phyloP scores from a whole-genome alignment of 2,113 vertebrate species.

The Rhynchopsitta pachyrhyncha region DNA sequence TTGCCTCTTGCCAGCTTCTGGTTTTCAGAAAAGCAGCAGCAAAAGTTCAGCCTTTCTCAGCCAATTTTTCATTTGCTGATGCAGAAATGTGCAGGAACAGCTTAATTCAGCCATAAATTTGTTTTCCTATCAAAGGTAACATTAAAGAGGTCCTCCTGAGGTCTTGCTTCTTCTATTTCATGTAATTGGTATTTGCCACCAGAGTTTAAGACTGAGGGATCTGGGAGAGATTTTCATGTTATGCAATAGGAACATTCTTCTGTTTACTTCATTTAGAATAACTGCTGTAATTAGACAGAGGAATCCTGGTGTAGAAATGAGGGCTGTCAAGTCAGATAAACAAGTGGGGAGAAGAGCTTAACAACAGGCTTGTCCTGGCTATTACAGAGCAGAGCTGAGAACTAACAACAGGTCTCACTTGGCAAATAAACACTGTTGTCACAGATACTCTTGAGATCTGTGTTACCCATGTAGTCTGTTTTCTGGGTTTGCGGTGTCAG shows the following conservation, averaged over 20 bases:
- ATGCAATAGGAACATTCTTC: conserved; percentile 10
- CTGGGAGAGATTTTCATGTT: background rate
- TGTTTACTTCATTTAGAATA: conserved; percentile 15
- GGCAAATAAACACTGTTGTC: background rate
- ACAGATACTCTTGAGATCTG: background rate
- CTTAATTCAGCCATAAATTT: background rate
- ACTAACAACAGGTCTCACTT: background rate
- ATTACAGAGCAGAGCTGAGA: background rate
- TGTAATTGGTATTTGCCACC: background rate
- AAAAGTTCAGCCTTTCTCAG: background rate
- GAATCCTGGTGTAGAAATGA: conserved; percentile 12
- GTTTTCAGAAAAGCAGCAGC: background rate
- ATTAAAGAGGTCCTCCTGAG: background rate
- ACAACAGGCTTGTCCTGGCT: conserved; percentile 2
- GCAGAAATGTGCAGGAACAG: background rate
- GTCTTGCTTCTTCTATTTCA: background rate
- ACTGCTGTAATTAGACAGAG: conserved; percentile 28
- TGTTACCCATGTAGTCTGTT: background rate
- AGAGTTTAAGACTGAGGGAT: background rate
- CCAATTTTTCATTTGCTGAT: background rate
- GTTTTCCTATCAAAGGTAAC: background rate
- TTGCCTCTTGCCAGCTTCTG: background rate
- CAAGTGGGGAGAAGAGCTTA: background rate
- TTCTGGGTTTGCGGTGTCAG: background rate
- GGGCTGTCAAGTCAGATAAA: background rate